Evolutionary conservation across 2,113 vertebrate genomes (phyloP), one percentile per base, ranked within the genome.

Genomic region (Hipposideros armiger): DNA sequence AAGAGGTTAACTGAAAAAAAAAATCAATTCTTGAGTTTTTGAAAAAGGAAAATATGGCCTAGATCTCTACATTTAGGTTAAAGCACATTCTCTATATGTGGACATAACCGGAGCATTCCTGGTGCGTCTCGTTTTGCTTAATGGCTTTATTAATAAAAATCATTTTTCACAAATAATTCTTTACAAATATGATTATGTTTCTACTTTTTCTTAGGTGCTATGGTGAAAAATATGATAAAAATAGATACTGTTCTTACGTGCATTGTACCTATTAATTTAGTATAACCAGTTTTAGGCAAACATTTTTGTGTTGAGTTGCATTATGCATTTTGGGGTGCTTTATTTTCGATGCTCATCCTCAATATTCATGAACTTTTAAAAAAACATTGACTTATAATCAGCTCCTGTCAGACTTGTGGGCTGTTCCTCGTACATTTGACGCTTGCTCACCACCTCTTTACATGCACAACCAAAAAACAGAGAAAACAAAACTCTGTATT

Each of bases 401-500:
- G 30, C 47, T 78, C 54, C 47, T 82, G 60, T 87, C 47, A 72
- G n/a, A 13, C 36, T 60, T 28, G 15, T 0, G 7, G 36, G 82
- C 19, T 15, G 0, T 17, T 69, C 64, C 86, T 60, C 7, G 17
- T 1, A 5, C 4, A 7, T n/a, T 26, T 60, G 50, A 64, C 10
- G 26, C 24, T 76, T 60, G 20, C 14, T 66, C 17, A 17, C 52
- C 13, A 47, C 28, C 82, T 22, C 50, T 22, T 32, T 10, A 16
- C 0, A 2, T 0, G 1, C 15, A 26, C 54, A 4, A 60, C 60
- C 5, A 5, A 36, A 22, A 36, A 2, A 4, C 16, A 77, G 66
- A 91, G 78, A 58, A 58, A 87, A 66, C 16, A 11, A 58, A 74
- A 54, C 45, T 28, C n/a, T 58, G 47, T 5, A 15, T 42, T 58